phyloP scores from a whole-genome alignment of 1,140 invertebrate species.

The Doryteuthis pealeii region DNA sequence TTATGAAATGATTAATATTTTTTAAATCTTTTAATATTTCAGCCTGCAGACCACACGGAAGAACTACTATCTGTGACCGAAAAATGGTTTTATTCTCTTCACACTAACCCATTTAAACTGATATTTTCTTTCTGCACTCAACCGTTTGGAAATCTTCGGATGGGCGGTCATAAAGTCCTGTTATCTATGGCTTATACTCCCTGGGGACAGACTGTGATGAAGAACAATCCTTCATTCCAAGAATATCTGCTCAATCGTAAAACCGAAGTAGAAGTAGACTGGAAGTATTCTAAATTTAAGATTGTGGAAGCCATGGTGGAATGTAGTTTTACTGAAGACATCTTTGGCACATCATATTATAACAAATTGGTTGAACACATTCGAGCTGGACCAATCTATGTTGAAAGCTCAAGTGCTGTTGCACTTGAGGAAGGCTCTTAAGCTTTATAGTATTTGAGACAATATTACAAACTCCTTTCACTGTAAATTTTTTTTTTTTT shows the following conservation, averaged over 20 bases:
- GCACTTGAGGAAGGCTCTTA: constrained; percentile 56
- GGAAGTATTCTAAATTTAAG: constrained; percentile 71
- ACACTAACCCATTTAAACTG: constrained; percentile 63
- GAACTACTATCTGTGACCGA: constrained; percentile 64
- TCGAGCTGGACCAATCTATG: constrained; percentile 73
- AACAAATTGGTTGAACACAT: constrained; percentile 69
- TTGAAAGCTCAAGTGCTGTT: constrained; percentile 69
- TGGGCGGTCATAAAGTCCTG: constrained; percentile 64
- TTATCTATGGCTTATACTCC: constrained; percentile 62
- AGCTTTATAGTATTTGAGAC: too few relatives aligned
- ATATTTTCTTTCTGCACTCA: constrained; percentile 66
- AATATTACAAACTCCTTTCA: too few relatives aligned
- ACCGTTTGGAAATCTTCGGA: constrained; percentile 68
- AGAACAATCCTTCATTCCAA: constrained; percentile 67
- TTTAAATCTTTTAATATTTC: constrained; percentile 10
- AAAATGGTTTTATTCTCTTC: constrained; percentile 66
- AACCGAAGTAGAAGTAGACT: constrained; percentile 70
- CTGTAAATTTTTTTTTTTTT: too few relatives aligned
- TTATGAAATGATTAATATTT: too few relatives aligned
- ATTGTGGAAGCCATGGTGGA: constrained; percentile 69
- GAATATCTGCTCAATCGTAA: constrained; percentile 76
- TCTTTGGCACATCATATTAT: constrained; percentile 69
- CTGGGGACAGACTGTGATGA: constrained; percentile 70
- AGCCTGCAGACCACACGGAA: constrained; percentile 52
- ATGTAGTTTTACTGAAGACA: constrained; percentile 62